A percentile compares a stretch with the other conserved stretches of the same genome.
Evolutionary conservation across 2,888 invertebrate genomes (phyloP).

Genomic region (Syrista parreyssii): DNA sequence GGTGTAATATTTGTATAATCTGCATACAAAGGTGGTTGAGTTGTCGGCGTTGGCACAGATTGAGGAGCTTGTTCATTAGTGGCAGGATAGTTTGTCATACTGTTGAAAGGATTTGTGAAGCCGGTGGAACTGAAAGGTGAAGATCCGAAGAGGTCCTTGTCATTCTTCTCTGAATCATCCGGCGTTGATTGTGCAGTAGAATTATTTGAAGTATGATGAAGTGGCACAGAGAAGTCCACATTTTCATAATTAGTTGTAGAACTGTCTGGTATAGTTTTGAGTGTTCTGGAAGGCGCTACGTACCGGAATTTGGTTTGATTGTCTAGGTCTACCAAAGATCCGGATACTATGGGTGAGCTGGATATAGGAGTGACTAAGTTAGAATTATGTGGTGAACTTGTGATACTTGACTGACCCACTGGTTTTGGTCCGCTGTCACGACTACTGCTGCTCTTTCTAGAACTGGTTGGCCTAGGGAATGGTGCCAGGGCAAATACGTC

Average conservation of each 20-base stretch:
- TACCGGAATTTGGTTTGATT: slow-evolving; percentile 14
- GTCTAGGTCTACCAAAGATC: slow-evolving; percentile 44
- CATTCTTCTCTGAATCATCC: slow-evolving; percentile 23
- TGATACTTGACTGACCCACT: slow-evolving; percentile 21
- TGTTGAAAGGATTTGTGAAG: slow-evolving; percentile 59
- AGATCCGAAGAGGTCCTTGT: slow-evolving; percentile 63
- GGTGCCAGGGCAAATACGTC: slow-evolving; percentile 81
- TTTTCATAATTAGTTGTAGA: slow-evolving; percentile 35
- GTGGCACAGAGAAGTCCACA: slow-evolving; percentile 26
- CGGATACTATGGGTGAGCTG: slow-evolving; percentile 43
- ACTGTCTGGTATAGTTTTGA: slow-evolving; percentile 10
- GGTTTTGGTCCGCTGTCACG: slow-evolving; percentile 34
- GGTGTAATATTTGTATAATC: slow-evolving; percentile 22
- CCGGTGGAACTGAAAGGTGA: slow-evolving; percentile 59
- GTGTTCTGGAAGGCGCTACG: not conserved
- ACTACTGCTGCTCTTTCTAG: slow-evolving; percentile 43
- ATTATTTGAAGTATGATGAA: not conserved
- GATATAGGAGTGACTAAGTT: slow-evolving; percentile 38
- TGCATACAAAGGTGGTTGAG: slow-evolving; percentile 22
- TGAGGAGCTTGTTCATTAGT: slow-evolving; percentile 7
- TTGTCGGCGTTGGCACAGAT: slow-evolving; percentile 18
- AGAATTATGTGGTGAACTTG: slow-evolving; percentile 39
- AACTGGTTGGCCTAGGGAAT: slow-evolving; percentile 65
- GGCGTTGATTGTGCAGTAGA: not conserved
- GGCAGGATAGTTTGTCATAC: slow-evolving; percentile 20